phyloP scores from a whole-genome alignment of 1,140 invertebrate genomes.

The Bathynomus jamesi region DNA sequence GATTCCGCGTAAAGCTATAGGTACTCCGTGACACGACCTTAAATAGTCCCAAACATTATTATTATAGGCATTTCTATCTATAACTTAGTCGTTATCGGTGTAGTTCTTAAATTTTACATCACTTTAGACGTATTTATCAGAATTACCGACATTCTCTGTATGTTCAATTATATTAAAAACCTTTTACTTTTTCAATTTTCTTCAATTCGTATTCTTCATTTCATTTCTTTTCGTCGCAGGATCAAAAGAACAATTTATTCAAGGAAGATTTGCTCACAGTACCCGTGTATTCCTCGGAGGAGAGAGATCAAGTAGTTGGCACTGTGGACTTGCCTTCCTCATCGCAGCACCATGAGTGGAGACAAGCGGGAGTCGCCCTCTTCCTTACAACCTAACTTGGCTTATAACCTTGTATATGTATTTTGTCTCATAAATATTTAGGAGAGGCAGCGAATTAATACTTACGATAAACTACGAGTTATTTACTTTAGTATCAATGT shows the following conservation, averaged over 20 bases:
- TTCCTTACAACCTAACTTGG: slow-evolving; percentile 45
- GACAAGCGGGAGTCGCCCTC: slow-evolving; percentile 51
- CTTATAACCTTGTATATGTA: too few relatives aligned
- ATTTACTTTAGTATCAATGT: too few relatives aligned
- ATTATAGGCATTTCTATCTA: slow-evolving; percentile 42
- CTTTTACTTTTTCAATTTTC: too few relatives aligned
- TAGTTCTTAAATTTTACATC: background rate
- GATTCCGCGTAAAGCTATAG: too few relatives aligned
- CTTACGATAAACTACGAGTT: too few relatives aligned
- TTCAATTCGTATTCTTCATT: too few relatives aligned
- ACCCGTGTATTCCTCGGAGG: slow-evolving; percentile 50
- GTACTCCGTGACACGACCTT: too few relatives aligned
- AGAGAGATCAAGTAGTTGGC: slow-evolving; percentile 48
- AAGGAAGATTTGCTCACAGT: slow-evolving; percentile 39
- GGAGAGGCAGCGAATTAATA: too few relatives aligned
- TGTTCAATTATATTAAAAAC: too few relatives aligned
- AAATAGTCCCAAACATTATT: too few relatives aligned
- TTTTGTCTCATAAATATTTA: too few relatives aligned
- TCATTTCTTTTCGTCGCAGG: too few relatives aligned
- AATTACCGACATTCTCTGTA: background rate
- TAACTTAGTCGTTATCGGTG: slow-evolving; percentile 3
- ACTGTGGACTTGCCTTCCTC: slow-evolving; percentile 46
- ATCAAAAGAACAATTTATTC: slow-evolving; percentile 19
- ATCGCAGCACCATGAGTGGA: slow-evolving; percentile 47
- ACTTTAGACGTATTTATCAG: slow-evolving; percentile 30